Evolutionary conservation across 2,888 invertebrate species (phyloP).

Genomic region (Cerastoderma edule): DNA sequence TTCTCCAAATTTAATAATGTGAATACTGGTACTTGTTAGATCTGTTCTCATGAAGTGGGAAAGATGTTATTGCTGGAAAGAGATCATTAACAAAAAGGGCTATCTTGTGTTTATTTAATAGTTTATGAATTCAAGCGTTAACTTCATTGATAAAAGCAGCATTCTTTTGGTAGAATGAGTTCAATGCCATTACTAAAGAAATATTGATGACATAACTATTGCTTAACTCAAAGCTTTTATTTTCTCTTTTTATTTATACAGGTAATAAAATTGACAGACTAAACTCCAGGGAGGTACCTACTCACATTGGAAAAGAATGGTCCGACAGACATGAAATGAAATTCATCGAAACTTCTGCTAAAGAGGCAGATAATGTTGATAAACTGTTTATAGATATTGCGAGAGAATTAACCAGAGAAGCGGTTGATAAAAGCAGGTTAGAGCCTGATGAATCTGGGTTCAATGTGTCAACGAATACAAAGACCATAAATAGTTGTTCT

Average conservation of each 20-base stretch:
- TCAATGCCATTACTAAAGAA: too few species aligned
- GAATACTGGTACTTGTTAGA: too few species aligned
- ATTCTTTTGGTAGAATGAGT: too few species aligned
- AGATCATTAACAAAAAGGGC: too few species aligned
- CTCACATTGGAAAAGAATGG: constrained; percentile 96
- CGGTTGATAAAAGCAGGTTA: constrained; percentile 67
- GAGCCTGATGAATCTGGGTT: constrained; percentile 53
- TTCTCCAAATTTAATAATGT: too few species aligned
- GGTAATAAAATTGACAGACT: constrained; percentile 99
- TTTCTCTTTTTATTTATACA: constrained; percentile 81
- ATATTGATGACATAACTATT: too few species aligned
- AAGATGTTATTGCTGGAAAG: too few species aligned
- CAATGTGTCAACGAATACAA: constrained; percentile 59
- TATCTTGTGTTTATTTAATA: too few species aligned
- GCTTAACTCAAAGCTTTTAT: too few species aligned
- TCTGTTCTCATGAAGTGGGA: too few species aligned
- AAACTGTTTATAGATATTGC: constrained; percentile 98
- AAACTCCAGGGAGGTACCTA: constrained; percentile 95
- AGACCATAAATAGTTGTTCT: constrained; percentile 62
- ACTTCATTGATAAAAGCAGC: too few species aligned
- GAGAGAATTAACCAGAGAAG: constrained; percentile 86
- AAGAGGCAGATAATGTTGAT: constrained; percentile 99
- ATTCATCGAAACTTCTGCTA: constrained; percentile 98
- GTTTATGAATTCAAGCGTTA: too few species aligned
- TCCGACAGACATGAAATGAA: constrained; percentile 96